Percentiles rank a stretch among this genome's conserved stretches.
These are phyloP conservation scores for Pogonognathellus flavescens DNA, from an alignment of 1,140 invertebrate species.

Conservation along the genomic window DNA sequence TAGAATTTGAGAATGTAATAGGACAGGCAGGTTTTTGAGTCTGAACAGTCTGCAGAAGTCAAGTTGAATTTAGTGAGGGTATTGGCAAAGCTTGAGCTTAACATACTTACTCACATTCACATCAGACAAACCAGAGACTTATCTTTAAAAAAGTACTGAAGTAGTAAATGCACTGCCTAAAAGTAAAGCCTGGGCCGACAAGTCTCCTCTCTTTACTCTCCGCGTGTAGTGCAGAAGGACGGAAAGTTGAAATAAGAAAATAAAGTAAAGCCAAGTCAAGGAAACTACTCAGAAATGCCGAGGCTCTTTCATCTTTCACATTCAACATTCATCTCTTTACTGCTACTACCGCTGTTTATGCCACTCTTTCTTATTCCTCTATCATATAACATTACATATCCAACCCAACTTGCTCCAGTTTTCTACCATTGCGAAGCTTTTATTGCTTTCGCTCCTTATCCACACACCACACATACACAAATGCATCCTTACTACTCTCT, in stretches of 20 bases:
- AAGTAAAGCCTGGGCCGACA: not conserved
- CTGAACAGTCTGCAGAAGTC: not conserved
- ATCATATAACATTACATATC: not conserved
- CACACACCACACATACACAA: not conserved
- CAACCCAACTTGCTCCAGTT: slow-evolving; percentile 15
- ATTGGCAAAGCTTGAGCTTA: slow-evolving; percentile 4
- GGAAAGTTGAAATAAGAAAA: not conserved
- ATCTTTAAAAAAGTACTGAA: not conserved
- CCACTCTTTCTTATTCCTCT: slow-evolving; percentile 11
- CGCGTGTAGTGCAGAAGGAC: not conserved
- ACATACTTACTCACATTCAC: slow-evolving; percentile 16
- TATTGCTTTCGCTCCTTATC: slow-evolving; percentile 9
- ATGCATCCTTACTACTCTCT: no score
- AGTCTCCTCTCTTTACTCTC: not conserved
- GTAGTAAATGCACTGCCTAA: not conserved
- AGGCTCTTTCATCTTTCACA: slow-evolving; percentile 33
- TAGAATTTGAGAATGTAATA: not conserved
- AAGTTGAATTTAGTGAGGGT: slow-evolving; percentile 8
- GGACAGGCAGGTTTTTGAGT: no score
- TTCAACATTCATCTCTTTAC: slow-evolving; percentile 31
- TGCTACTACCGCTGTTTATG: not conserved
- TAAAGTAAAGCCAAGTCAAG: slow-evolving; percentile 1
- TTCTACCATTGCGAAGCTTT: slow-evolving; percentile 10
- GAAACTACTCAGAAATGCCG: slow-evolving; percentile 33
- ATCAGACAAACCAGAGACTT: not conserved